A percentile compares a stretch with the other conserved stretches of the same genome.
Conservation (phyloP, 2,113 vertebrate species). For the Scytalopus superciliaris region DNA sequence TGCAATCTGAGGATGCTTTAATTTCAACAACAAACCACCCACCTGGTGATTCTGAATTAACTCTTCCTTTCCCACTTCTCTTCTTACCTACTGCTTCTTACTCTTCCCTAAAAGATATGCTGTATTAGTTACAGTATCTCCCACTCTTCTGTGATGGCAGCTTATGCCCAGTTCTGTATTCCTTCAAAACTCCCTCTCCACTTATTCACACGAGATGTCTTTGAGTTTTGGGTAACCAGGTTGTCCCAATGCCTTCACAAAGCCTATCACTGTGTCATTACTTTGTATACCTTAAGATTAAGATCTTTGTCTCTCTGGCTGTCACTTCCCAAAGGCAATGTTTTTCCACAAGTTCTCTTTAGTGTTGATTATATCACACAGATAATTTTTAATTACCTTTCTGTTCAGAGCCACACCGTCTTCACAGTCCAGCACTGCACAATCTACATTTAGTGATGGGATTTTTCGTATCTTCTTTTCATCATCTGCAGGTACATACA, state of each 20-base stretch:
- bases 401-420: slow-evolving; percentile 93
- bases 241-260: background rate
- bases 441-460: slow-evolving; percentile 87
- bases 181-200: background rate
- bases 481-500: slow-evolving; percentile 93
- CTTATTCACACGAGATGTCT: background rate
- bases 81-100: background rate
- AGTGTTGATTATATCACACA: background rate
- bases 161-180: background rate
- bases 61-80: background rate
- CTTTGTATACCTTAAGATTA: background rate
- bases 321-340: background rate
- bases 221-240: background rate
- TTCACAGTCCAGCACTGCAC: slow-evolving; percentile 94
- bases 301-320: background rate
- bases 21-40: background rate
- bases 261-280: background rate
- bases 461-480: slow-evolving; percentile 93
- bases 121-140: background rate
- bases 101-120: background rate
- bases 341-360: background rate
- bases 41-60: background rate
- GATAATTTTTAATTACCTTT: slow-evolving; percentile 83
- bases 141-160: background rate
- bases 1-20: background rate